phyloP scores from a whole-genome alignment of 53 echinoderm and acorn worm genomes.

The Mesocentrotus franciscanus region DNA sequence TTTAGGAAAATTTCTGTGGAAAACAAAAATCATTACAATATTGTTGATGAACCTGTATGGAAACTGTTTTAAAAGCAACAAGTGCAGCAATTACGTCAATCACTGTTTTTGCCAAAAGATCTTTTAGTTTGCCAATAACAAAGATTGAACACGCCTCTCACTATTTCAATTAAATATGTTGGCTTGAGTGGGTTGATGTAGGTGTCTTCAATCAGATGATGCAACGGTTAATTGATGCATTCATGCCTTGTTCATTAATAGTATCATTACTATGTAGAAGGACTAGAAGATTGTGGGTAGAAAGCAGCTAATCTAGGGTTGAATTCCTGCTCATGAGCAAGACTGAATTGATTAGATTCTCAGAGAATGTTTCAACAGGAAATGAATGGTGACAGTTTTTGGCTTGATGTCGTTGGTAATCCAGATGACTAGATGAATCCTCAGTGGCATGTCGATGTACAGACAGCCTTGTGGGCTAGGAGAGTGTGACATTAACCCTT shows the following conservation, averaged over 20 bases:
- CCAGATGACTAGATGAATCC: slow-evolving; percentile 22
- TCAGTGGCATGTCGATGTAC: slow-evolving; percentile 17
- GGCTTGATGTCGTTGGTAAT: slow-evolving; percentile 19
- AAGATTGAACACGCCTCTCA: neutral
- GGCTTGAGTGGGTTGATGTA: neutral
- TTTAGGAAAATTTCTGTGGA: neutral
- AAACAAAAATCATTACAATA: neutral
- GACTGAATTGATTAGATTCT: slow-evolving; percentile 50
- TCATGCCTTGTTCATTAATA: neutral
- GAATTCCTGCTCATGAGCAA: slow-evolving; percentile 5
- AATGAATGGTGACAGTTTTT: slow-evolving; percentile 45
- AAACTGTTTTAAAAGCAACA: neutral
- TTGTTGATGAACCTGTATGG: neutral
- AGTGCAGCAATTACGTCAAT: neutral
- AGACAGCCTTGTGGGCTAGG: slow-evolving; percentile 4
- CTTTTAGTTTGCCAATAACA: neutral
- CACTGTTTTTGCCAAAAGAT: neutral
- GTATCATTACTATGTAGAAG: slow-evolving; percentile 3
- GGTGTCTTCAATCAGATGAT: neutral
- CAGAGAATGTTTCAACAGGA: slow-evolving; percentile 42
- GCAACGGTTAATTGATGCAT: neutral
- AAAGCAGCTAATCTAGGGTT: neutral
- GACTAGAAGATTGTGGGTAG: neutral
- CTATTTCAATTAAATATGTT: neutral
- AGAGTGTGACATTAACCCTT: slow-evolving; percentile 17